Evolutionary conservation across 1,140 invertebrate species (phyloP), one percentile per base, ranked within the genome.

Genomic region (Procambarus virginalis): DNA sequence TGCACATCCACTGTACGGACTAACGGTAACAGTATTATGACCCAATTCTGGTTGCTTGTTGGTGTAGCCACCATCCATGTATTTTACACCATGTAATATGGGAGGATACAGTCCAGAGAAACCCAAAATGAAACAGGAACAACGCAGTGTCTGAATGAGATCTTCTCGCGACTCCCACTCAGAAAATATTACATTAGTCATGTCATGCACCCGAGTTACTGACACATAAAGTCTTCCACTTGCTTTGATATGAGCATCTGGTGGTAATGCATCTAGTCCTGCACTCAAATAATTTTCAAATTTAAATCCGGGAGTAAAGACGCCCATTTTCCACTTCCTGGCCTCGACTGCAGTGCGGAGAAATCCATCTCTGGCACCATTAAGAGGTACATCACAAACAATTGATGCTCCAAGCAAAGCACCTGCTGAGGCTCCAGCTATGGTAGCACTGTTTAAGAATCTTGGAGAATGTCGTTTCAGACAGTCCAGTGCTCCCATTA

Each of bases 31-130:
- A 0, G 99, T 99, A 94, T 99, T 97, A 10, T 99, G 93, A 87
- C 94, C 92, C 17, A 94, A 82, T 2, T 97, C 96, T 3, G 98
- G 98, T 92, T 99, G 94, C 95, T 99, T 99, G 93, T 99, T 97
- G 86, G 97, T 99, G 93, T 99, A 97, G 8, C 98, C 98, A 64
- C 99, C 99, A 94, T 99, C 99, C 95, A 99, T 98, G 93, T 99
- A 99, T 55, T 97, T 95, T 58, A 97, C 96, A 46, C 98, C 98
- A 93, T 97, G 96, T 94, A 98, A 99, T 88, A 95, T 95, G 5
- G 98, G 99, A 73, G 98, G 98, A 46, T 98, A 93, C 75, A 98
- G 94, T 5, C 99, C 99, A 20, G 98, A 99, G 93, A 99, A 99
- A 22, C 99, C 95, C 58, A 99, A 98, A 91, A 99, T 97, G 94